These are phyloP conservation scores for Pelodiscus sinensis DNA, from an alignment of 2,113 vertebrate species.

Conservation along the genomic window DNA sequence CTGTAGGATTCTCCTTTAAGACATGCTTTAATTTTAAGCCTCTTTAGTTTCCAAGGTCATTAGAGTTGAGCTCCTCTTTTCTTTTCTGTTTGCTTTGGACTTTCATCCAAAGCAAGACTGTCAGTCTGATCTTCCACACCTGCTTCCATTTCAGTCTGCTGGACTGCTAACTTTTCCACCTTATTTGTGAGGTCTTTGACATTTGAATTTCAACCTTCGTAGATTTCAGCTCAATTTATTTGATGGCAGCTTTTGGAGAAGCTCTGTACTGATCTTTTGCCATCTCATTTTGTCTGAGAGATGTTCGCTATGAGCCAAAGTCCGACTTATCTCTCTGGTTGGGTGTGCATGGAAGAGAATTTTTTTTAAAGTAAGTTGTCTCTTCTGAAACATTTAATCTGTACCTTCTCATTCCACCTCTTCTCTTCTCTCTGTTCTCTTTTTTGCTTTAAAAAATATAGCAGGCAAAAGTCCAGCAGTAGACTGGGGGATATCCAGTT, in stretches of 20 bases:
- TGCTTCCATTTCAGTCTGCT: background rate
- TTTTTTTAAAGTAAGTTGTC: background rate
- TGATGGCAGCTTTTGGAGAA: background rate
- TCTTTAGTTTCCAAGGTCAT: background rate
- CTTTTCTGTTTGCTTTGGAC: background rate
- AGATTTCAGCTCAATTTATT: background rate
- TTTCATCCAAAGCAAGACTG: background rate
- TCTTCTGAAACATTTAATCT: background rate
- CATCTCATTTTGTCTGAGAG: background rate
- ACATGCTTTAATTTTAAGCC: background rate
- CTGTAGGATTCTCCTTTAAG: background rate
- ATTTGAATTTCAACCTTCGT: background rate
- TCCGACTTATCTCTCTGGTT: background rate
- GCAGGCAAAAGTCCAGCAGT: too few species aligned
- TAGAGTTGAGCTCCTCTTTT: rapidly evolving
- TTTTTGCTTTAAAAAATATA: background rate
- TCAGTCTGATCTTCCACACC: background rate
- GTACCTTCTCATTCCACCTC: background rate
- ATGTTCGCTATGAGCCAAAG: background rate
- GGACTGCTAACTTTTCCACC: background rate
- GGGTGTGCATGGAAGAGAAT: background rate
- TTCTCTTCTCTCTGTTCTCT: background rate
- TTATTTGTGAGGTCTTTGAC: background rate
- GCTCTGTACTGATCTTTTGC: background rate
- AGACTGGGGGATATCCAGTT: too few species aligned